Base-by-base conservation (phyloP, 2,113 vertebrate genomes). In the Hypomesus transpacificus region DNA sequence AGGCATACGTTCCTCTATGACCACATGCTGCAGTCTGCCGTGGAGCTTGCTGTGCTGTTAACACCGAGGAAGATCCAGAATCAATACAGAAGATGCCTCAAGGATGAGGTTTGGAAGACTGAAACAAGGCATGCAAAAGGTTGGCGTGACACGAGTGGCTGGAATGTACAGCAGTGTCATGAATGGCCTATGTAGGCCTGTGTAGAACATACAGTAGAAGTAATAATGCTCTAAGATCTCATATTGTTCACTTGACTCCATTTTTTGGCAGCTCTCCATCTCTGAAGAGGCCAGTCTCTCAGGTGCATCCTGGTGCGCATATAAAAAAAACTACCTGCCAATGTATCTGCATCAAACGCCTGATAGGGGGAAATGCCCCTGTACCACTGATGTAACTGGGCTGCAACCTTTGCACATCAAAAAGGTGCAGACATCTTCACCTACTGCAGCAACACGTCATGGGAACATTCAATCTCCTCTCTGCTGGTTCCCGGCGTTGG, bases 1-100 rank as follows among this genome's bases (percentile, higher is more conserved):
- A 77, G 75, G 80, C 71, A 34, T 75, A 71, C 51, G 31, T 67
- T 74, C 71, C 75, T 73, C 67, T 14, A 46, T 34, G 26, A 84
- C 57, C 65, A 24, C 69, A 68, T 78, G 73, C 72, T 65, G n/a
- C 20, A 52, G 54, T 31, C 60, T 57, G 18, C 56, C 5, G 50
- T 14, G 2, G 20, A 4, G 28, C 39, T 14, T 34, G 39, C 1
- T 9, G 39, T 46, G 13, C 39, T 46, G 53, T 17, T 61, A 63
- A 71, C 31, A 53, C n/a, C 70, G 74, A 26, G 3, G 50, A 28
- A 28, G 51, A 65, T 69, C 66, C 26, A 20, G 2, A 58, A 76
- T 70, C 74, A 58, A 75, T 76, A 69, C 3, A 68, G 28, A 18
- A 24, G 26, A 31, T 22, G 46, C 59, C 24, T 67, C 22, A 61